phyloP scores from a whole-genome alignment of 2,113 vertebrate genomes.

The Paralichthys olivaceus region DNA sequence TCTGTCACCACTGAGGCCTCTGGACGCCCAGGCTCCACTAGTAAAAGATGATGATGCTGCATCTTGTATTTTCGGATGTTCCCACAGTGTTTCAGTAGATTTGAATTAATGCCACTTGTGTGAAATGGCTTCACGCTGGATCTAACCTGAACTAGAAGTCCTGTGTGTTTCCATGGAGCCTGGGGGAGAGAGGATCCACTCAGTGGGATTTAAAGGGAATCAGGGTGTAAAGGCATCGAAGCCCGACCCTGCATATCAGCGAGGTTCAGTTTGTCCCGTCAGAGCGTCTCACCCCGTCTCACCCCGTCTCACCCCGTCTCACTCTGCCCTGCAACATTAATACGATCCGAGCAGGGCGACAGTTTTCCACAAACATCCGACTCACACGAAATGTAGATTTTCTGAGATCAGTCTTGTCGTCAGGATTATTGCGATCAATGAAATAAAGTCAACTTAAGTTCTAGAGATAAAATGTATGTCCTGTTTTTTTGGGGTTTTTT shows the following conservation, averaged over 20 bases:
- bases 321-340: not conserved
- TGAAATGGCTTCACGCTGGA: not conserved
- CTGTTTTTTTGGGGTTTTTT: no score
- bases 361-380: conserved; percentile 19
- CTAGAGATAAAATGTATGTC: no score
- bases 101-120: not conserved
- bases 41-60: no score
- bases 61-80: no score
- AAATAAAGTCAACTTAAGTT: no score
- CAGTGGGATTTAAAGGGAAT: conserved; percentile 78
- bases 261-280: conserved; percentile 47
- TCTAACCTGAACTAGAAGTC: not conserved
- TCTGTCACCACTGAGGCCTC: conserved; percentile 55
- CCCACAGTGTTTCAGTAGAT: no score
- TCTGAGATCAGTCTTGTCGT: not conserved
- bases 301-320: not conserved
- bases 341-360: not conserved
- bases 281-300: conserved; percentile 8
- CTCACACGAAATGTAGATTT: not conserved
- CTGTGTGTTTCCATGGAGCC: conserved; percentile 45
- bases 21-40: no score
- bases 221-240: conserved; percentile 33
- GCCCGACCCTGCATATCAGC: conserved; percentile 37
- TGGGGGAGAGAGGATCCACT: conserved; percentile 47
- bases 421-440: no score